Conservation (phyloP, 2,113 vertebrate species). For the Theristicus caerulescens region DNA sequence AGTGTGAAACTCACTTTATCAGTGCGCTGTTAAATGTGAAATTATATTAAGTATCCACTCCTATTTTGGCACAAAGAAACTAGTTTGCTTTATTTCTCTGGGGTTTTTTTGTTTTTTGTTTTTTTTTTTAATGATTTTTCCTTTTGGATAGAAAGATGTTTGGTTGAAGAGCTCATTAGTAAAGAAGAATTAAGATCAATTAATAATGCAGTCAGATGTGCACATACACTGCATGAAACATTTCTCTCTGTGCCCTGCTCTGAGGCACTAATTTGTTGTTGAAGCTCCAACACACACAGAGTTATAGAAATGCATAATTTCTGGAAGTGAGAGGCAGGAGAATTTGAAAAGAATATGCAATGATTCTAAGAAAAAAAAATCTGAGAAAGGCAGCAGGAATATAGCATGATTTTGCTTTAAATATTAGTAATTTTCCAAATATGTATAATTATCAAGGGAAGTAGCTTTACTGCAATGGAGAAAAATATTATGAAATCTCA, state of each 20-base stretch:
- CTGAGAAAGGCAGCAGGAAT: background rate
- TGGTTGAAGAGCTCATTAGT: constrained; percentile 19
- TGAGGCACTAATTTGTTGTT: constrained; percentile 5
- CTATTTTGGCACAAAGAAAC: background rate
- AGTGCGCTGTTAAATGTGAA: constrained; percentile 14
- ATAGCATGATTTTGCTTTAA: background rate
- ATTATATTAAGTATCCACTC: background rate
- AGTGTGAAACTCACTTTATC: constrained; percentile 22
- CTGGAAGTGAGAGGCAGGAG: background rate
- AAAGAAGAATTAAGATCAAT: constrained; percentile 51
- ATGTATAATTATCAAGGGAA: background rate
- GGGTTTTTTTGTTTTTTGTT: background rate
- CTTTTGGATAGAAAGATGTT: background rate
- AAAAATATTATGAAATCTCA: background rate
- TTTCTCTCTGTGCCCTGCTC: background rate
- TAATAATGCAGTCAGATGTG: constrained; percentile 23
- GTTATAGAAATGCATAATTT: background rate
- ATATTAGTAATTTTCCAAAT: background rate
- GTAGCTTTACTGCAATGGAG: background rate
- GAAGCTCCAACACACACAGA: background rate
- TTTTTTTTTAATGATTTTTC: background rate
- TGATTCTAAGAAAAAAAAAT: background rate
- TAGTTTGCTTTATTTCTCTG: background rate
- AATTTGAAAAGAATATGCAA: background rate
- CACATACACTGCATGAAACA: background rate